Evolutionary conservation across 1,140 invertebrate species (phyloP), one percentile per base, ranked within the genome.

Genomic region (Eriocheir sinensis): DNA sequence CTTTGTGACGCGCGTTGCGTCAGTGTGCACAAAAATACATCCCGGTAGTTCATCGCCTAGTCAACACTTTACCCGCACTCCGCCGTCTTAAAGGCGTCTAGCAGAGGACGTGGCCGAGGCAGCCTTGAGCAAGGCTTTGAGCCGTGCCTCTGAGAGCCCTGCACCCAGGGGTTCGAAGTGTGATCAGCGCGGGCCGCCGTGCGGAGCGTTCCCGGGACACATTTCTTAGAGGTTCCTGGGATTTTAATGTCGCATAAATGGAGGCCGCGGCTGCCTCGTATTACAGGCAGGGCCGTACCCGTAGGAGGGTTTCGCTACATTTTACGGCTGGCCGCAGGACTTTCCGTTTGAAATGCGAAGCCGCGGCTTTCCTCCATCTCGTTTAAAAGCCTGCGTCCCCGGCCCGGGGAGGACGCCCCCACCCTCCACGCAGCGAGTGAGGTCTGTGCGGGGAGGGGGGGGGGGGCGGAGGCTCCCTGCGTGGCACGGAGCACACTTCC

Each of bases 261-360:
- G 53, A 60, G 53, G 53, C 8, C 53, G 6, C 9, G 53, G 53
- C 53, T 60, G 53, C 53, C 53, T 48, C 44, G 44, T 48, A 48
- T 48, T 48, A 48, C 44, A 60, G 53, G 53, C 53, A 60, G 53
- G 2, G 53, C 53, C 53, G 21, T 60, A 60, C 53, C 3, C 53
- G 53, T 60, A 60, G 53, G 53, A 60, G 53, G 53, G 53, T 60
- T 60, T 60, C 53, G 53, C 53, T 21, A 27, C 53, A 60, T 60
- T 60, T 60, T 60, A 60, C 53, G 53, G 53, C 53, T 60, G 53
- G 53, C 53, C 21, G 53, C 53, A 60, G 8, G 53, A 60, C 53
- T 60, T 60, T 60, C 53, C 53, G 53, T 60, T 60, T 60, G 53
- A 60, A 60, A 60, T 60, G 53, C 53, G 53, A 60, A 60, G 53